phyloP scores from a whole-genome alignment of 1,140 invertebrate genomes.

The Pararge aegeria region DNA sequence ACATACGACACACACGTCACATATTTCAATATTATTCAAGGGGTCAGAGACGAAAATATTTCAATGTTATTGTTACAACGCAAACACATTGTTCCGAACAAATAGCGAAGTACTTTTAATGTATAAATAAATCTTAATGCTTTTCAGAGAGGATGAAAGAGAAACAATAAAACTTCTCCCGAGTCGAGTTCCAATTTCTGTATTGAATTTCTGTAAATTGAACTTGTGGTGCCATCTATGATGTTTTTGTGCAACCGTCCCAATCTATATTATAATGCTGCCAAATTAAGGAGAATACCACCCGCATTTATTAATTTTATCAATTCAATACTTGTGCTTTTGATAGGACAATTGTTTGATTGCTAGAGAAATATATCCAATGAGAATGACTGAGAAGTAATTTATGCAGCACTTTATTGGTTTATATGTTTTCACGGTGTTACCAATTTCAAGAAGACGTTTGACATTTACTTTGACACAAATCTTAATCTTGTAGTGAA shows the following conservation, averaged over 20 bases:
- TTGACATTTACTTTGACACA: slow-evolving; percentile 29
- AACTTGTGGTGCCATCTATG: slow-evolving; percentile 56
- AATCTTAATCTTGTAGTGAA: slow-evolving; percentile 35
- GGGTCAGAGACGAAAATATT: slow-evolving; percentile 27
- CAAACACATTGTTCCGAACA: slow-evolving; percentile 26
- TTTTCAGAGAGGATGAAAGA: slow-evolving; percentile 34
- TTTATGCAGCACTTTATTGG: slow-evolving; percentile 19
- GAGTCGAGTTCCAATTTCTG: slow-evolving; percentile 34
- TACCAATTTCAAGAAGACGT: slow-evolving; percentile 23
- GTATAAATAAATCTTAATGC: slow-evolving; percentile 35
- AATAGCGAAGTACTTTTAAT: slow-evolving; percentile 25
- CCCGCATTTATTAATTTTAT: slow-evolving; percentile 14
- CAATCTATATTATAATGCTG: slow-evolving; percentile 10
- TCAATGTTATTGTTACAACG: slow-evolving; percentile 23
- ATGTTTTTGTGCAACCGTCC: slow-evolving; percentile 17
- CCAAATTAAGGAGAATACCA: background rate
- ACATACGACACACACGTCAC: slow-evolving; percentile 51
- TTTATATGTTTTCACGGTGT: slow-evolving; percentile 13
- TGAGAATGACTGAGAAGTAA: slow-evolving; percentile 8
- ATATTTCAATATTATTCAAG: slow-evolving; percentile 44
- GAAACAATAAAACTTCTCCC: slow-evolving; percentile 40
- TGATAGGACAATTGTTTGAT: slow-evolving; percentile 11
- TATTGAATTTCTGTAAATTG: slow-evolving; percentile 70
- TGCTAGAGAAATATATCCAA: slow-evolving; percentile 13
- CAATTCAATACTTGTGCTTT: slow-evolving; percentile 8